A percentile compares a stretch with the other conserved stretches of the same genome.
Conservation (phyloP, 2,888 invertebrate species). For the Zhengitettix transpicula region DNA sequence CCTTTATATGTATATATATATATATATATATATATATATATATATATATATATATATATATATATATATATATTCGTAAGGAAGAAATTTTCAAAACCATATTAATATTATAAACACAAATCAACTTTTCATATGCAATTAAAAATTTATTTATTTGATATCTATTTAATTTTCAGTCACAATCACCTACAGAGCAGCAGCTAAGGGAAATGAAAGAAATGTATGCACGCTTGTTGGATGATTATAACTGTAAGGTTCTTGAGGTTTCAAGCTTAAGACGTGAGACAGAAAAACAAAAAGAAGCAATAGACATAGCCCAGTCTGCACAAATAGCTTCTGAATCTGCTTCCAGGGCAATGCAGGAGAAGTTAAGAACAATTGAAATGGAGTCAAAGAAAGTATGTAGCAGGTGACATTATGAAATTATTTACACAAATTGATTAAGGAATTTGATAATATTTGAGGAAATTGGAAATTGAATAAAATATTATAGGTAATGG, state of each 20-base stretch:
- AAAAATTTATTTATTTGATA: no score
- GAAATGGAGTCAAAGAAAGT: slow-evolving; percentile 19
- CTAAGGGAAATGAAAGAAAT: slow-evolving; percentile 40
- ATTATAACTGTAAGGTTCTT: slow-evolving; percentile 47
- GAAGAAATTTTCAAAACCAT: no score
- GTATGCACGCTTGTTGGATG: slow-evolving; percentile 44
- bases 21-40: no score
- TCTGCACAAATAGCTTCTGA: slow-evolving; percentile 37
- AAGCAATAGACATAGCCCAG: slow-evolving; percentile 25
- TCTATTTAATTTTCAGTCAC: no score
- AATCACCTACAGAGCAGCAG: slow-evolving; percentile 31
- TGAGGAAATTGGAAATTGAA: background rate
- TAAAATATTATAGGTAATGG: slow-evolving; percentile 16
- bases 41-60: no score
- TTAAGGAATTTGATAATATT: background rate
- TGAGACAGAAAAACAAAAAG: slow-evolving; percentile 32
- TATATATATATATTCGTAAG: no score
- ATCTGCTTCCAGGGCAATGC: slow-evolving; percentile 38
- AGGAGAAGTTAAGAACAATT: slow-evolving; percentile 27
- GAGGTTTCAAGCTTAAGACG: slow-evolving; percentile 40
- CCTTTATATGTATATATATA: no score
- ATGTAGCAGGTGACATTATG: no score
- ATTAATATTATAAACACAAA: no score
- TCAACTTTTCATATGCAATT: no score
- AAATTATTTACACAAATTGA: background rate